A percentile compares a stretch with the other conserved stretches of the same genome.
Evolutionary conservation across 2,888 invertebrate species (phyloP).

Genomic region (Ecliptopera silaceata): DNA sequence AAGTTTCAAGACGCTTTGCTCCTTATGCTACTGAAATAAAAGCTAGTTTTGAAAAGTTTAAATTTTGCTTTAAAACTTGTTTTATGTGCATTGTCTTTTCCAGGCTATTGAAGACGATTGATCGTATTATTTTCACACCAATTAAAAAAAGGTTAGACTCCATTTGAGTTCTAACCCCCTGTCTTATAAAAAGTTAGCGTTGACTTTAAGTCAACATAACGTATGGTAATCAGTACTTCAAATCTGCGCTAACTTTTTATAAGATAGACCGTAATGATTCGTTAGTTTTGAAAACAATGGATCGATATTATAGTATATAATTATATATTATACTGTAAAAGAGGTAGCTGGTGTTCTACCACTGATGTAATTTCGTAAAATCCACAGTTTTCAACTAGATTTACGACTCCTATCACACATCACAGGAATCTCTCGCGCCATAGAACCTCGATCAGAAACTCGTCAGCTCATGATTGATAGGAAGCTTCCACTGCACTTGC

Average conservation of each 20-base stretch:
- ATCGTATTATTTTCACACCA: too few species aligned
- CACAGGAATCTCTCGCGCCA: constrained; percentile 33
- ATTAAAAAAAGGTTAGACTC: too few species aligned
- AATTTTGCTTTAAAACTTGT: background rate
- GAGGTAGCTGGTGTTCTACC: background rate
- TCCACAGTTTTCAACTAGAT: background rate
- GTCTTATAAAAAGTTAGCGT: too few species aligned
- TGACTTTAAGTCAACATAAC: too few species aligned
- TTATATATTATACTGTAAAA: too few species aligned
- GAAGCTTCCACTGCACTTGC: constrained; percentile 35
- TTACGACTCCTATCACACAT: constrained; percentile 22
- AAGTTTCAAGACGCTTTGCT: constrained; percentile 11
- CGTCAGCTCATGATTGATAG: constrained; percentile 71
- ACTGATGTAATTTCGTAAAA: too few species aligned
- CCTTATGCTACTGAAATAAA: constrained; percentile 9
- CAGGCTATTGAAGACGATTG: background rate
- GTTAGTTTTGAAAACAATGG: too few species aligned
- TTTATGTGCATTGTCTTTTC: background rate
- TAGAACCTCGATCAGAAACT: constrained; percentile 65
- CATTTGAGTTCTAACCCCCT: too few species aligned
- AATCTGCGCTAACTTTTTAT: too few species aligned
- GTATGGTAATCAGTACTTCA: too few species aligned
- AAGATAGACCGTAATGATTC: too few species aligned
- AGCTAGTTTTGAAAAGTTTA: constrained; percentile 4
- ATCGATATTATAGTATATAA: too few species aligned